Evolutionary conservation across 1,140 invertebrate genomes (phyloP), one percentile per base, ranked within the genome.

Genomic region (Drosophila subobscura): DNA sequence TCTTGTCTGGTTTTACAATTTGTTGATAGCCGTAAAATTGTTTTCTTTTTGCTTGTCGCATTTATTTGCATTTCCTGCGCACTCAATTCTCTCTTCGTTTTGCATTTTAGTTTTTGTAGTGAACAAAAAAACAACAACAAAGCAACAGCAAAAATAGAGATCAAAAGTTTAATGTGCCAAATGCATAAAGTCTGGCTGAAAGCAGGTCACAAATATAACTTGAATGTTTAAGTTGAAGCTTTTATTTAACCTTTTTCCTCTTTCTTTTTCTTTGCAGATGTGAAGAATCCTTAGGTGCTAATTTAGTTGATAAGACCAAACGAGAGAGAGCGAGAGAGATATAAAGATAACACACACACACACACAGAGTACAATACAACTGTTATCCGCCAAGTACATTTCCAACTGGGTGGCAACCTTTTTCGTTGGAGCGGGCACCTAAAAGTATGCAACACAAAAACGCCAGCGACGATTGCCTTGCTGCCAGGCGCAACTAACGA

Each of bases 251-350:
- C 51, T 64, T 60, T 49, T 67, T 58, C 58, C 40, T 46, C 66
- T 4, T 25, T 71, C 55, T 68, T 22, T 10, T 54, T 68, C 37
- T 57, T 91, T 91, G 52, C 90, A 91, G 90, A 91, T 91, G 79
- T 85, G 75, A 91, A 85, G 75, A 91, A 91, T 91, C 89, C 83
- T 66, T 91, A 90, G 90, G 90, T 91, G 90, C 90, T 91, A 91
- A 91, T 86, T 89, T 91, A 91, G 90, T 85, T 74, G 78, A 85
- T 91, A 90, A 91, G 89, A 63, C 66, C 65, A 81, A 91, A 79
- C 51, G 25, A 65, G 7, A 8, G 20, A 47, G 23, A 40, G 27
- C 20, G 20, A n/a, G 40, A 52, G 14, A 29, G 33, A 44, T 37
- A 46, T 14, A 22, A 49, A 56, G 42, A 61, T 53, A 68, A 51